Evolutionary conservation across 1,140 invertebrate genomes (phyloP).

Genomic region (Chrysoperla carnea): DNA sequence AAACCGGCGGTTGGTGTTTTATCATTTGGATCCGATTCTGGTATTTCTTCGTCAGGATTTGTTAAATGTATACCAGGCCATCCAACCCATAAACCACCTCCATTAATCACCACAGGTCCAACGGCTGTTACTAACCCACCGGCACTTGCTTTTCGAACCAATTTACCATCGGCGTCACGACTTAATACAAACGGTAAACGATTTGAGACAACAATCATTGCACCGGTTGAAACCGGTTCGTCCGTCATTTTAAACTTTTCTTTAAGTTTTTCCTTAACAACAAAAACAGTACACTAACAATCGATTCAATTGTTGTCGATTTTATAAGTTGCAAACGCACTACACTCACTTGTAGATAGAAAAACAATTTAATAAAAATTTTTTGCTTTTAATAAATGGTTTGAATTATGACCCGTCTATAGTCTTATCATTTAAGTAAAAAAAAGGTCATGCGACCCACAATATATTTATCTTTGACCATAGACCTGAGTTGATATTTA

Average conservation of each 20-base stretch:
- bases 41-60: conserved; percentile 53
- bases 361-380: no score
- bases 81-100: conserved; percentile 73
- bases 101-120: conserved; percentile 69
- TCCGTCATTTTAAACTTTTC: conserved; percentile 3
- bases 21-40: conserved; percentile 69
- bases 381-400: no score
- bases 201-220: conserved; percentile 80
- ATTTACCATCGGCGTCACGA: conserved; percentile 45
- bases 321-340: no score
- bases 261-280: no score
- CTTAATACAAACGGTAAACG: conserved; percentile 71
- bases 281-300: no score
- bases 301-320: no score
- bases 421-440: no score
- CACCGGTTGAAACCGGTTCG: conserved; percentile 32
- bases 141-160: conserved; percentile 66
- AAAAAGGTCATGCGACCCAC: no score
- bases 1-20: conserved; percentile 70
- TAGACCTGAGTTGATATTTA: no score
- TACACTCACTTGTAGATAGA: no score
- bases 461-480: no score
- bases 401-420: no score
- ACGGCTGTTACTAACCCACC: conserved; percentile 80
- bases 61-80: conserved; percentile 73